phyloP scores from a whole-genome alignment of 2,113 vertebrate genomes.

The Trichomycterus rosablanca region DNA sequence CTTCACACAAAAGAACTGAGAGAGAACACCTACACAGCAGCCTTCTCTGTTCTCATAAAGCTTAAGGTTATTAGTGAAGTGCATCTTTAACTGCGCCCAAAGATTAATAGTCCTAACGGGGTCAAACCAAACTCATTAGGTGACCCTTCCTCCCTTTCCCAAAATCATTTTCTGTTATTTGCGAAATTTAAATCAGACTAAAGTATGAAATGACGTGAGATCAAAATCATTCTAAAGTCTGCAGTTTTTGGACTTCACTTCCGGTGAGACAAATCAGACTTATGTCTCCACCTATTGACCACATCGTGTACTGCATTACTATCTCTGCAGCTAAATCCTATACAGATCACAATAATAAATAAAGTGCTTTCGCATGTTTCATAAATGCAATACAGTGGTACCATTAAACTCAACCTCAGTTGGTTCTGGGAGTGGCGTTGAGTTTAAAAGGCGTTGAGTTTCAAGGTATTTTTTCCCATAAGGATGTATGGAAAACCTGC shows the following conservation, averaged over 20 bases:
- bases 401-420: no score
- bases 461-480: no score
- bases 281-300: slow-evolving; percentile 16
- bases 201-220: not conserved
- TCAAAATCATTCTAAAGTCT: not conserved
- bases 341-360: no score
- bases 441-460: no score
- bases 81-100: not conserved
- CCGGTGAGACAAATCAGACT: slow-evolving; percentile 7
- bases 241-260: slow-evolving; percentile 22
- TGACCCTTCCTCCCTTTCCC: not conserved
- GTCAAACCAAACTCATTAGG: not conserved
- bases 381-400: no score
- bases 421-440: no score
- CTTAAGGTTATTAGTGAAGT: not conserved
- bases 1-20: not conserved
- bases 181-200: not conserved
- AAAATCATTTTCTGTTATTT: not conserved
- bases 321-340: not conserved
- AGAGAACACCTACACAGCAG: slow-evolving; percentile 10
- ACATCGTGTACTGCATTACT: slow-evolving; percentile 5
- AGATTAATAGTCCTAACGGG: not conserved
- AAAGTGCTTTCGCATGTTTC: no score
- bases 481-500: no score
- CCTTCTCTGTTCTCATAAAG: not conserved